Base-by-base conservation (phyloP, 2,797 vertebrate species). In the Labeo calbasu region DNA sequence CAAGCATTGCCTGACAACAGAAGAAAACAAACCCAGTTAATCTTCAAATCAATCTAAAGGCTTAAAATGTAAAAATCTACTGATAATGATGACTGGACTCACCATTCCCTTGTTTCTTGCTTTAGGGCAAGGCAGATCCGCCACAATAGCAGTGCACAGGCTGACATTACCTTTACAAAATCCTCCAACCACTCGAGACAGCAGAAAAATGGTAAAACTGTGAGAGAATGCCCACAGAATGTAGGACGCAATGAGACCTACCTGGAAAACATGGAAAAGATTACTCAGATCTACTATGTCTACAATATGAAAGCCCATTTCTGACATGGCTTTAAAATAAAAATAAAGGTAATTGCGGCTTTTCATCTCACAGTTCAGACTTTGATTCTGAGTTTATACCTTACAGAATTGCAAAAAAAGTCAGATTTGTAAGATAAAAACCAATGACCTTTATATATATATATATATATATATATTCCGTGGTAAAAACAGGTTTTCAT, bases 111-210 rank as follows among this genome's bases (percentile, higher is more conserved):
- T 94, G 92, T 96, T 97, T 53, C 97, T 95, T 82, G 96, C 95
- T 71, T 95, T 95, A 0, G 96, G 94, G 25, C 95, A 96, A 3
- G 93, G 92, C 87, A 99, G 84, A 90, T 99, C 98, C 0, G 98
- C 98, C 12, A 99, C 91, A 3, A 99, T 87, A 81, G 98, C 97
- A 0, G 97, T 97, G 93, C 94, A 98, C 81, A 99, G 96, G 92
- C 97, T 98, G 87, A 99, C 96, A 14, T 99, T 99, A 69, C 97
- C 97, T 91, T 98, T 99, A 92, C 96, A 98, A 89, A 99, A 90
- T 53, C 98, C 98, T 21, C 97, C 97, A 17, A 99, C 89, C 23
- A 97, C 92, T 79, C 98, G 96, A 90, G 98, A 99, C 90, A 96
- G 93, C 83, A 99, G 96, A 89, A 99, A 99, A 90, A 97, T 73